These are phyloP conservation scores for Cheilosia pagana DNA, from an alignment of 2,888 invertebrate genomes.

Conservation along the genomic window DNA sequence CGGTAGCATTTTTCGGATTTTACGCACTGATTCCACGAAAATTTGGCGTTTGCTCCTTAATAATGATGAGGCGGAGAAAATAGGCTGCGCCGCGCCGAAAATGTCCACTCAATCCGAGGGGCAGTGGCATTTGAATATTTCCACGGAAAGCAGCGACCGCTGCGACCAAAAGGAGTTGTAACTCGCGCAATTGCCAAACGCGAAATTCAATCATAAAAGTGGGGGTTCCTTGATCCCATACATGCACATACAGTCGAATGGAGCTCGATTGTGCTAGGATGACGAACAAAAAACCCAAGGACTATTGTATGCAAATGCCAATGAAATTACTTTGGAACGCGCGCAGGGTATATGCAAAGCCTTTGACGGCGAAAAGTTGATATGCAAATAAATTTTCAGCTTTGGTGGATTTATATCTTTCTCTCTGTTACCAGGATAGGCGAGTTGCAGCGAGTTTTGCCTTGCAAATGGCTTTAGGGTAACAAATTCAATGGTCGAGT, in stretches of 20 bases:
- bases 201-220: constrained; percentile 72
- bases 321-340: constrained; percentile 66
- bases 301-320: constrained; percentile 72
- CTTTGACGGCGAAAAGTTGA: constrained; percentile 74
- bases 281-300: constrained; percentile 25
- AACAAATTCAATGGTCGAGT: constrained; percentile 39
- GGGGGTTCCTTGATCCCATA: constrained; percentile 53
- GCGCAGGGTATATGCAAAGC: constrained; percentile 20
- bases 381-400: constrained; percentile 72
- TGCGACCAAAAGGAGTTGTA: constrained; percentile 60
- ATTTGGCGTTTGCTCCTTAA: constrained; percentile 50
- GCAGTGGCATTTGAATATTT: constrained; percentile 69
- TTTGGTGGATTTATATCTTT: constrained; percentile 51
- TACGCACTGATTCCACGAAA: constrained; percentile 70
- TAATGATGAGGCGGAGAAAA: constrained; percentile 53
- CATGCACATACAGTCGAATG: background rate
- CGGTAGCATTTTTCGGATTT: constrained; percentile 52
- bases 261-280: constrained; percentile 29
- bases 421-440: background rate
- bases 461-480: constrained; percentile 51
- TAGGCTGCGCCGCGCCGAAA: constrained; percentile 32
- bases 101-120: background rate
- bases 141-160: constrained; percentile 56
- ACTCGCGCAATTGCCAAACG: constrained; percentile 41
- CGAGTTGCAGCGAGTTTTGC: constrained; percentile 39